Base-by-base conservation (phyloP, 2,797 vertebrate species). In the Tapera naevia region DNA sequence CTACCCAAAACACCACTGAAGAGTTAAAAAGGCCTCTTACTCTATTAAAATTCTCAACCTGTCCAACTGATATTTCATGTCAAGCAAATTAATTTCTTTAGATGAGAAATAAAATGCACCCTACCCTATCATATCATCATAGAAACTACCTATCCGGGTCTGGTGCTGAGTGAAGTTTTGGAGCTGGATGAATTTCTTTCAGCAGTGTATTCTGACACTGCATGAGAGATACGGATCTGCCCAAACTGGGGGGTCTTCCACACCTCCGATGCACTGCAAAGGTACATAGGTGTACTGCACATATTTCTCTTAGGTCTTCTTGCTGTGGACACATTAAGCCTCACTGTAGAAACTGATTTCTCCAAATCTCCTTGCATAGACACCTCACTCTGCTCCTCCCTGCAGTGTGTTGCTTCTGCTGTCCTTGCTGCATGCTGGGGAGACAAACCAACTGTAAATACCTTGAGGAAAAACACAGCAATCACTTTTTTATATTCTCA, bases 301-400 rank as follows among this genome's bases (percentile, higher is more conserved):
- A 17, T 1, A 3, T 70, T 88, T 72, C 30, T 83, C 50, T 16
- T n/a, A 25, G 2, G 23, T 57, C 75, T 65, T 2, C 23, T 88
- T 50, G 11, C 18, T 65, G 56, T 17, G 13, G 3, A 7, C 9
- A 17, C 10, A 4, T 5, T 37, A 51, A 71, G 1, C 18, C 10
- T 43, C 32, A 17, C 7, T 62, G 14, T 54, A 60, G 64, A 73
- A 69, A 43, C 2, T 15, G 30, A 35, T 43, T 30, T 81, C 16
- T 64, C 30, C 32, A 61, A 85, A 58, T 2, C 4, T n/a, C 25
- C 24, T 33, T 37, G 17, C 1, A 2, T 1, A 9, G 13, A 4
- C 5, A 3, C 2, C 35, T 72, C 76, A 19, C 15, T 3, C 13
- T 62, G 17, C n/a, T 70, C 16, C 18, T 2, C 33, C 81, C n/a